Base-by-base conservation (phyloP, 2,888 invertebrate genomes). In the Amitus sp. region DNA sequence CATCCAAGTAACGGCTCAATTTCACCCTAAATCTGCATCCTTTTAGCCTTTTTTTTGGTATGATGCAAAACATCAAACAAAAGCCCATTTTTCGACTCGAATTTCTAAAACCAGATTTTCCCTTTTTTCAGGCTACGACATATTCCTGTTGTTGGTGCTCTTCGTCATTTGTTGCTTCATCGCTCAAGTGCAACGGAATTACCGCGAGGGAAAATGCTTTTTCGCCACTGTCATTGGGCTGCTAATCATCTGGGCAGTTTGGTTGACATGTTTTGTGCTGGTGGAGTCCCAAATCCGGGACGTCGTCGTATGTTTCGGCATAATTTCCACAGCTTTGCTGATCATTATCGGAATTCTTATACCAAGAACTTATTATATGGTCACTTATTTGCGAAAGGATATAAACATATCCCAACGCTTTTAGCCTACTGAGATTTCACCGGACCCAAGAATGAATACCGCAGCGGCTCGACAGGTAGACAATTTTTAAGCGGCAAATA, bases 351-450 rank as follows among this genome's bases (percentile, higher is more conserved):
- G 87, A 0, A 84, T 90, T n/a, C 86, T 90, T 65, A 87, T 90
- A 72, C 90, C 90, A 0, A 83, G 90, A 47, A 88, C 89, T 0
- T 90, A 90, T 70, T 83, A 89, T 55, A 90, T 90, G 84, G 86
- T 88, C 2, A 86, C 87, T 1, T 86, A 88, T 19, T 84, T 87
- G 18, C 86, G 88, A 17, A 83, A 87, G 15, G 87, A 88, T 39
- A 86, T 88, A 66, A 60, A 72, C 15, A 52, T 71, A 5, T 59
- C 61, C 1, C 72, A 67, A 2, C 72, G 73, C 52, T 76, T 75
- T 50, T 71, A 76, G 39, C 59, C 71, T 1, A 62, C 70, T 0
- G 76, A 78, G 49, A 53, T 75, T 10, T 66, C 66, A 2, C 58
- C 70, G 0, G 77, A 80, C 65, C 73, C 74, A 1, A 72, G 79